A percentile compares a stretch with the other conserved stretches of the same genome.
Evolutionary conservation across 2,113 vertebrate genomes (phyloP).

Genomic region (Physeter macrocephalus): DNA sequence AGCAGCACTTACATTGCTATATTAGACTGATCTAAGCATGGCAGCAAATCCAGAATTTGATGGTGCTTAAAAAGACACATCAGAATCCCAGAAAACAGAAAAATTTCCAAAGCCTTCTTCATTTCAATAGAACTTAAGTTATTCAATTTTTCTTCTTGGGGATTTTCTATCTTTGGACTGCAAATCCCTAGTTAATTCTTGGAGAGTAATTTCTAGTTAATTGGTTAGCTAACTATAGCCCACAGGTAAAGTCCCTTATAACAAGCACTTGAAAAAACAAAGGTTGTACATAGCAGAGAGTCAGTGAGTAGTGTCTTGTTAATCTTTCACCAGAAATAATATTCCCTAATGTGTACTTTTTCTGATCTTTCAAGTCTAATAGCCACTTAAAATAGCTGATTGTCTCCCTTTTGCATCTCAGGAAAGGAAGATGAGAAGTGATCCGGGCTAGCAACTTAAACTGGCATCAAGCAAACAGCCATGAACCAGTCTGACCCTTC

Average conservation of each 20-base stretch:
- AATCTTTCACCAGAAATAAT: constrained; percentile 35
- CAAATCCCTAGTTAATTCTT: constrained; percentile 36
- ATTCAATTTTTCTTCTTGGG: neutral
- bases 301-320: neutral
- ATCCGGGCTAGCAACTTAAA: neutral
- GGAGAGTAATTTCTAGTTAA: constrained; percentile 24
- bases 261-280: constrained; percentile 25
- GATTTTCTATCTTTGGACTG: constrained; percentile 12
- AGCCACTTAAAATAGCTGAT: neutral
- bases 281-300: neutral
- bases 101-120: constrained; percentile 31
- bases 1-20: neutral
- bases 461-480: neutral
- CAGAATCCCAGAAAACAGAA: constrained; percentile 17
- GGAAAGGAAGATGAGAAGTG: neutral
- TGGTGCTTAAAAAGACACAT: neutral
- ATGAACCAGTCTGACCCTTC: neutral
- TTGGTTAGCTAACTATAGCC: constrained; percentile 38
- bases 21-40: neutral
- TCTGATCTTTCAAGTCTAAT: neutral
- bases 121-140: constrained; percentile 40
- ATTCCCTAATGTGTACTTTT: neutral
- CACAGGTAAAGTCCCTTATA: constrained; percentile 28
- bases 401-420: neutral
- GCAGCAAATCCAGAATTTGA: neutral